Evolutionary conservation across 2,113 vertebrate species (phyloP).

Genomic region (Octodon degus): DNA sequence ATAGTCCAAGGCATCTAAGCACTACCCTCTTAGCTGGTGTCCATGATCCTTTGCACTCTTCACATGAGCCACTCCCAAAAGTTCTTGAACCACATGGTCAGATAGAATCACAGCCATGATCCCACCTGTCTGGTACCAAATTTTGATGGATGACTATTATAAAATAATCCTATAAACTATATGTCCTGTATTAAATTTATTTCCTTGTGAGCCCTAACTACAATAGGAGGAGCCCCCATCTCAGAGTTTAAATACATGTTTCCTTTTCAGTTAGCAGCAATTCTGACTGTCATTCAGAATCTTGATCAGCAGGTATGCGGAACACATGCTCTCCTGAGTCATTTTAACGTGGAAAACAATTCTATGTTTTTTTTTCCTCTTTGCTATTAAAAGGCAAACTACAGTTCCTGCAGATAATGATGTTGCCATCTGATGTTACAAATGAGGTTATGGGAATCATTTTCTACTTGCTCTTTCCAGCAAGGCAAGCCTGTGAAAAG

Average conservation of each 20-base stretch:
- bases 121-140: neutral
- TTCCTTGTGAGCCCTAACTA: neutral
- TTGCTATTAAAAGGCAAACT: neutral
- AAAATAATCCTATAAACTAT: neutral
- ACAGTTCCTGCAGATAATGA: fast-evolving
- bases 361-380: neutral
- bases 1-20: neutral
- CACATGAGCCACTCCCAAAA: neutral
- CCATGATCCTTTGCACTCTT: neutral
- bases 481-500: neutral
- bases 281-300: neutral
- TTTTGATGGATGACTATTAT: neutral
- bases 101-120: neutral
- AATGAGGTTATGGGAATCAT: neutral
- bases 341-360: neutral
- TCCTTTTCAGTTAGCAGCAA: neutral
- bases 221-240: neutral
- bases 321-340: fast-evolving
- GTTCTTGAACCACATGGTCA: neutral
- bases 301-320: fast-evolving
- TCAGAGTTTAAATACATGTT: neutral
- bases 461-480: neutral
- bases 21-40: neutral
- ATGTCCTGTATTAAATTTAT: neutral
- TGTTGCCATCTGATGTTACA: neutral